Base-by-base conservation (phyloP, 2,113 vertebrate genomes). In the Thinocorus orbignyianus region DNA sequence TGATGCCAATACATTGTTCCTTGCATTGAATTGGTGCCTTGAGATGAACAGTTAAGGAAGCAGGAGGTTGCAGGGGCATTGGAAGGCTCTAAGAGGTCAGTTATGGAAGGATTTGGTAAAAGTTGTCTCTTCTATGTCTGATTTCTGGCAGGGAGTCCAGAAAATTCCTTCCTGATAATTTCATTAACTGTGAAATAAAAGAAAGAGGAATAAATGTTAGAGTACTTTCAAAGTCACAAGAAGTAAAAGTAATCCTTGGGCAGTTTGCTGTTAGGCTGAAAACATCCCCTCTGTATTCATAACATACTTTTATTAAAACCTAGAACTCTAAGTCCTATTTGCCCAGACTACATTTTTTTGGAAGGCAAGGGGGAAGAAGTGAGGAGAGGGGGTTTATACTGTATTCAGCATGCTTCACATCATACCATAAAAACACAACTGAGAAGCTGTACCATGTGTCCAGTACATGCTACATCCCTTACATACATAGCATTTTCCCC, bases 151-250 rank as follows among this genome's bases (percentile, higher is more conserved):
- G 99, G 99, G 88, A 99, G 98, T 95, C 98, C 98, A 60, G 99
- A 99, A 98, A 99, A 99, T 97, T 99, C 99, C 98, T 99, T 99
- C 97, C 99, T 98, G 98, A 99, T 99, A 98, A 99, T 99, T 98
- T 99, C 99, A 30, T 99, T 99, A 97, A 99, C 99, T 99, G 97
- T 44, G 94, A 98, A 97, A 98, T 95, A 96, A 91, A 97, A 97
- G 77, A 86, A 72, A 94, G 42, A 92, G 48, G 79, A 86, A 83
- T 58, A 95, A 73, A 85, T 48, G 51, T 97, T 82, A 96, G 55
- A 65, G 49, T 68, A 54, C 28, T 77, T 83, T 35, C 60, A 78
- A 82, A 83, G 41, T 19, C 65, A 83, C 1, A 1, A 82, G 68
- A 90, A 91, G 35, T 69, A 87, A 93, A 90, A 90, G 71, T 81